phyloP scores from a whole-genome alignment of 1,140 invertebrate species.

The Brachionus rotundiformis region DNA sequence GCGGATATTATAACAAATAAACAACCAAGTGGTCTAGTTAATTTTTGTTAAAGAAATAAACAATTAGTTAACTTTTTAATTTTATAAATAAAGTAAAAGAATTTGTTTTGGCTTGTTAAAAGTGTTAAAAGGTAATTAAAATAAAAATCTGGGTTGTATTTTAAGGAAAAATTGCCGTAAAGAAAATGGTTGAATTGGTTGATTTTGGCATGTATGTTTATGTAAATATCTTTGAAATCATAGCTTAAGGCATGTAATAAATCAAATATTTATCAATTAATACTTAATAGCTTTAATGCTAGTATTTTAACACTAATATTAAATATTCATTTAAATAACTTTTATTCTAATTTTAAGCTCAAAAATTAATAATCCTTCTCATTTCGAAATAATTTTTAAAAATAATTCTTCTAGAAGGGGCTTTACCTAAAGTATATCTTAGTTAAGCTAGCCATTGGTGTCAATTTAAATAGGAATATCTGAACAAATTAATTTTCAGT shows the following conservation, averaged over 20 bases:
- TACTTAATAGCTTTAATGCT: not conserved
- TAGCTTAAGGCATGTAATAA: not conserved
- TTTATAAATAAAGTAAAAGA: not conserved
- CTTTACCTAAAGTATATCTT: too few species aligned
- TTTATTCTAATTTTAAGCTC: not conserved
- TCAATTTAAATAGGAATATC: too few species aligned
- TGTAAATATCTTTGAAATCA: not conserved
- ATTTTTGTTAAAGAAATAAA: not conserved
- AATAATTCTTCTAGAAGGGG: too few species aligned
- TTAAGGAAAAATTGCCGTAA: not conserved
- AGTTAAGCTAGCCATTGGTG: too few species aligned
- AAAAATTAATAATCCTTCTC: not conserved
- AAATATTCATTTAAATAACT: not conserved
- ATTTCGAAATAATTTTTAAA: too few species aligned
- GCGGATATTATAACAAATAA: not conserved
- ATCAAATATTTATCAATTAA: conserved; percentile 10
- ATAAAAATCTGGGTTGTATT: not conserved
- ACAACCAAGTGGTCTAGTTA: not conserved
- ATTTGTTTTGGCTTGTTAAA: not conserved
- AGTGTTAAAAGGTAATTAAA: not conserved
- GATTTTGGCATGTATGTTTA: not conserved
- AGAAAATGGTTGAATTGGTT: not conserved
- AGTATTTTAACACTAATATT: not conserved
- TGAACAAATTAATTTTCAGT: too few species aligned
- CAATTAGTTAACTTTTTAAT: not conserved